phyloP scores from a whole-genome alignment of 2,113 vertebrate genomes.

The Anolis carolinensis region DNA sequence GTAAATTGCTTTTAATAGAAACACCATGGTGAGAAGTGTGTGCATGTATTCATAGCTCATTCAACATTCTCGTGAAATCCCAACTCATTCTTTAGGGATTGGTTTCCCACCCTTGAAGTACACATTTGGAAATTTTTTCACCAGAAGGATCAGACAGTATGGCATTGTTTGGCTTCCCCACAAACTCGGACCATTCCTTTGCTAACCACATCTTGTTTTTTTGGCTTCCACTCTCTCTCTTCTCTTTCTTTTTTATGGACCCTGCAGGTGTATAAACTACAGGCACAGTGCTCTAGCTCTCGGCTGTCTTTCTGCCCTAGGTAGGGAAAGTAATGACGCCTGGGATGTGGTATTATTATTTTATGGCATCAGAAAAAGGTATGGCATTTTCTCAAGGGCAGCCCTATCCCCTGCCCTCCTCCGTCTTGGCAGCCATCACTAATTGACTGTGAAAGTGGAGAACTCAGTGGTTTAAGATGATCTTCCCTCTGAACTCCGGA shows the following conservation, averaged over 20 bases:
- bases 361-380: slow-evolving; percentile 63
- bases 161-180: slow-evolving; percentile 45
- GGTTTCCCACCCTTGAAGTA: neutral
- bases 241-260: slow-evolving; percentile 33
- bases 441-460: slow-evolving; percentile 74
- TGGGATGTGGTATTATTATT: slow-evolving; percentile 63
- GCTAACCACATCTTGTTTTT: neutral
- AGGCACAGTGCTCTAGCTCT: slow-evolving; percentile 58
- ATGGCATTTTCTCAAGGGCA: slow-evolving; percentile 75
- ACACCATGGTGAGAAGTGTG: no score
- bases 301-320: slow-evolving; percentile 66
- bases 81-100: neutral
- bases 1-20: no score
- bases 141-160: neutral
- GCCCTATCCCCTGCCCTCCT: slow-evolving; percentile 64
- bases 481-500: slow-evolving; percentile 67
- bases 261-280: slow-evolving; percentile 40
- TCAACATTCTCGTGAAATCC: neutral
- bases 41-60: neutral
- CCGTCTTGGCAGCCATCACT: slow-evolving; percentile 68
- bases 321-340: slow-evolving; percentile 60
- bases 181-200: slow-evolving; percentile 38
- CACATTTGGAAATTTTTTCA: neutral
- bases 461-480: slow-evolving; percentile 68
- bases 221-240: no score